Evolutionary conservation across 2,888 invertebrate species (phyloP), one percentile per base, ranked within the genome.

Genomic region (Nasonia oneida): DNA sequence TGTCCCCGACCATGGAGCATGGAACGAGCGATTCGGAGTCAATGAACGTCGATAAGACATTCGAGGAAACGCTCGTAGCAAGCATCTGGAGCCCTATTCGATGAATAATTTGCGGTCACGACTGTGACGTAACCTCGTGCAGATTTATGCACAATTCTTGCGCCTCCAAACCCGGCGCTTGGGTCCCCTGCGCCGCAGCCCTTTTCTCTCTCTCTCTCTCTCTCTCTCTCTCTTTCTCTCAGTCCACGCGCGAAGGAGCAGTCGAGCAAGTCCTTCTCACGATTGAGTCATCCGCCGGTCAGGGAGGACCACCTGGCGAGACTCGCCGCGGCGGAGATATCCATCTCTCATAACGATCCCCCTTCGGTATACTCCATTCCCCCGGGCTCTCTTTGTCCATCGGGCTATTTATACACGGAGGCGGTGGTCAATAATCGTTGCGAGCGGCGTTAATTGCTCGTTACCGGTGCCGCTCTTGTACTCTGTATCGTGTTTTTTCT

Each of bases 241-340:
- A 37, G 33, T 18, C n/a, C 39, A n/a, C 77, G 12, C 80, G 37
- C 29, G 29, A n/a, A 10, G 37, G 87, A 89, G 90, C 87, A 87
- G 91, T 90, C 90, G 89, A 88, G 90, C 91, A 90, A 91, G 91
- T 91, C 91, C 91, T 90, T 91, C 91, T 92, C 91, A 90, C 91
- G 92, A 93, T 92, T 92, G 92, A 93, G 92, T 92, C 92, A 92
- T 93, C 92, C 91, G 88, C 90, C 90, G 71, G 42, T 61, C 90
- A 90, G 37, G 89, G 90, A 90, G 91, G 92, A 92, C 92, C 93
- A 92, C 93, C 92, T 92, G 93, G 91, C 87, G 90, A 90, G 92
- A 47, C 37, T 37, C 10, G 47, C 3, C 47, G 42, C 29, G 5
- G 37, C 61, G 33, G n/a, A 74, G 57, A 79, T 73, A 81, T 64